Evolutionary conservation across 2,888 invertebrate species (phyloP), one percentile per base, ranked within the genome.

Genomic region (Limulus polyphemus): DNA sequence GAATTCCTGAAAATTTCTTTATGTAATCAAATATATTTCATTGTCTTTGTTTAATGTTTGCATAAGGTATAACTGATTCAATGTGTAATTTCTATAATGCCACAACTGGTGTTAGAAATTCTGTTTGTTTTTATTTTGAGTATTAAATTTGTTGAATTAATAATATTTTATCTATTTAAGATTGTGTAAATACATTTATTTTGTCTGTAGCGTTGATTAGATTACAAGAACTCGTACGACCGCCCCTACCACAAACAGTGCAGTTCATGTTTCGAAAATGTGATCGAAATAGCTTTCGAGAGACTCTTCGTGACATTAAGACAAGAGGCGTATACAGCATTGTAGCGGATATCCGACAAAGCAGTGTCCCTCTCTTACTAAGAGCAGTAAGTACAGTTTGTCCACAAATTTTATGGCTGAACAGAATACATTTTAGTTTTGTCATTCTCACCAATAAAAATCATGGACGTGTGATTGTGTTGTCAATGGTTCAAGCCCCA

Each of bases 261-360:
- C 81, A 87, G 75, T 81, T 88, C 56, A 83, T 83, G 69, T 79
- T 86, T 63, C 79, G 85, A 49, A 84, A 85, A 74, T 82, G 85
- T 46, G 83, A 83, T 70, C 80, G 83, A 0, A 77, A 79, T 10
- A 84, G 86, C 48, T 91, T 90, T 75, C 75, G 88, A 17, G 82
- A 83, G 49, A 84, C 87, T 0, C 79, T 92, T 3, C 83, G 86
- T 64, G 90, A 91, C 74, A 83, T 94, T 51, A 86, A 91, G 68
- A 87, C 88, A 73, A 90, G 91, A 74, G 84, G 86, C 71, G 88
- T 93, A 71, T 86, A 83, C 73, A 90, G 92, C 73, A 81, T 95
- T 61, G 86, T 95, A 66, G 86, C 93, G 10, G 94, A 95, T 74
- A 87, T 92, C 0, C 82, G 82, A 71, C 81, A 86, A 0, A 81